Evolutionary conservation across 2,888 invertebrate species (phyloP).

Genomic region (Cylindroiulus punctatus): DNA sequence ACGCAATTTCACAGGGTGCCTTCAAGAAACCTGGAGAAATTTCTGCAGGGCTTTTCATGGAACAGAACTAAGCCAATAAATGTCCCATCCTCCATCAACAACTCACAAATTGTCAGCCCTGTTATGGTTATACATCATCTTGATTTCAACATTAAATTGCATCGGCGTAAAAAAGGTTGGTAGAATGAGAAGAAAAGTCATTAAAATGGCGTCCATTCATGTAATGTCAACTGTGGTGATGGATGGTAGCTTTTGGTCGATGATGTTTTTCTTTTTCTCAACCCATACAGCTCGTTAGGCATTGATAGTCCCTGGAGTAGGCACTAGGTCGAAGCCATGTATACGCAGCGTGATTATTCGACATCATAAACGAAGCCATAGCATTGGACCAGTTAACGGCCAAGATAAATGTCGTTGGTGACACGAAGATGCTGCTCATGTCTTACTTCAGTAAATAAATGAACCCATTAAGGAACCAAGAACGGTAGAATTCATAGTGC

Average conservation of each 20-base stretch:
- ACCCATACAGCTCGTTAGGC: conserved; percentile 34
- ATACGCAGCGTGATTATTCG: not conserved
- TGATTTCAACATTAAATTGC: not conserved
- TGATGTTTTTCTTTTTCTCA: not conserved
- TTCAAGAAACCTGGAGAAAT: not conserved
- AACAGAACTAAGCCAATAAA: not conserved
- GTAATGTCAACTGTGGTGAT: conserved; percentile 12
- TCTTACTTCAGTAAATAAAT: conserved; percentile 36
- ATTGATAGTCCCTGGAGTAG: conserved; percentile 24
- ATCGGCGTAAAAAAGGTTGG: not conserved
- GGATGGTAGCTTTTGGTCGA: conserved; percentile 31
- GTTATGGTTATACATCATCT: not conserved
- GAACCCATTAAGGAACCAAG: conserved; percentile 29
- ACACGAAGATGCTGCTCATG: conserved; percentile 37
- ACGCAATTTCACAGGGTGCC: too few relatives aligned
- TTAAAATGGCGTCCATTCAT: conserved; percentile 29
- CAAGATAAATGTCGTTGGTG: conserved; percentile 16
- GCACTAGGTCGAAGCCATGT: not conserved
- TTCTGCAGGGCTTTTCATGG: not conserved
- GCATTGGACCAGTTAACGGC: conserved; percentile 5
- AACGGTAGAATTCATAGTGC: not conserved
- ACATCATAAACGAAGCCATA: conserved; percentile 4
- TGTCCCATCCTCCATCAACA: not conserved
- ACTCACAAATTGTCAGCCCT: too few relatives aligned
- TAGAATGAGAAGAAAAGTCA: not conserved